Evolutionary conservation across 2,797 vertebrate genomes (phyloP).

Genomic region (Amblyraja radiata): DNA sequence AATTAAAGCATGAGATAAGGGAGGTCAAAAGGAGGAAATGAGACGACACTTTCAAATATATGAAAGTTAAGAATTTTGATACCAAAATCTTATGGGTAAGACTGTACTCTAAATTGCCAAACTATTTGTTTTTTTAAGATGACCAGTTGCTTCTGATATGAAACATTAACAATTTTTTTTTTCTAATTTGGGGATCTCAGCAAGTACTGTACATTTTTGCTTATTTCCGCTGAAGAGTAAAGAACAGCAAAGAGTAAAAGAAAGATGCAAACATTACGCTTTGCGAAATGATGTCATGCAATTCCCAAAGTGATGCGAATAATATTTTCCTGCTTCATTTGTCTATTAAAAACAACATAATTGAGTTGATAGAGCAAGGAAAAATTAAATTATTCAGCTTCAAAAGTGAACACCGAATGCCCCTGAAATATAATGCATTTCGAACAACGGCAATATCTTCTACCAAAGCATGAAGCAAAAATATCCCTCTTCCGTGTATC

Average conservation of each 20-base stretch:
- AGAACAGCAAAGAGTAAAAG: neutral
- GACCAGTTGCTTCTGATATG: neutral
- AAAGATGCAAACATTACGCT: neutral
- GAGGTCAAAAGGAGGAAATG: neutral
- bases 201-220: neutral
- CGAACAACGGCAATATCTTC: neutral
- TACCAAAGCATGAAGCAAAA: neutral
- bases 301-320: neutral
- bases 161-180: neutral
- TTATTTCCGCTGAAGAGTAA: neutral
- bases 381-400: neutral
- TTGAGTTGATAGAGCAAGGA: neutral
- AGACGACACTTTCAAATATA: neutral
- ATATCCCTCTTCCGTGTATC: neutral
- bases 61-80: neutral
- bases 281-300: neutral
- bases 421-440: neutral
- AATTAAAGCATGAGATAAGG: neutral
- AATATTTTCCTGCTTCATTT: neutral
- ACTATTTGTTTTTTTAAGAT: neutral
- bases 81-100: neutral
- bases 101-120: too few species aligned
- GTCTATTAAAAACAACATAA: conserved; percentile 2
- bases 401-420: neutral
- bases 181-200: neutral